Percentiles rank a stretch among this genome's conserved stretches.
Evolutionary conservation across 2,888 invertebrate species (phyloP).

Genomic region (Synergus laeviventris): DNA sequence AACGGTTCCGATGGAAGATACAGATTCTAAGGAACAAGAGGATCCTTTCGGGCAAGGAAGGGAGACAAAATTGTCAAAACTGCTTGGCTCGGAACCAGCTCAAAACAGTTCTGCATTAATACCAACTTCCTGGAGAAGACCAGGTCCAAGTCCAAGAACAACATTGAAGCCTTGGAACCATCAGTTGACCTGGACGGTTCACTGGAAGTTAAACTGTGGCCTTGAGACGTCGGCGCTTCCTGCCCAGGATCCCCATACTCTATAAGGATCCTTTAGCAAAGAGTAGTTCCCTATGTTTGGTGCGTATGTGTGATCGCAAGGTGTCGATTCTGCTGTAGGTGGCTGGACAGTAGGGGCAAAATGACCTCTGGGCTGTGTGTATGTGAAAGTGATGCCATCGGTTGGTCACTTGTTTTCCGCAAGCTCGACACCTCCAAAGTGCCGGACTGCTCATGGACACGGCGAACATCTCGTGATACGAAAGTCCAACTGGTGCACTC

Average conservation of each 20-base stretch:
- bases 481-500: constrained; percentile 77
- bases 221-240: constrained; percentile 64
- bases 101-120: constrained; percentile 10
- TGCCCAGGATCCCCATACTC: constrained; percentile 69
- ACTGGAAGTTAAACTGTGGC: constrained; percentile 33
- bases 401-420: constrained; percentile 91
- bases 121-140: constrained; percentile 8
- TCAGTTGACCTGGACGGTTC: not conserved
- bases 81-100: constrained; percentile 7
- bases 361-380: constrained; percentile 87
- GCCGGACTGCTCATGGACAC: constrained; percentile 84
- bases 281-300: constrained; percentile 79
- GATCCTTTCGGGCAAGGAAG: constrained; percentile 35
- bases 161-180: not conserved
- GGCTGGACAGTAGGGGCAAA: constrained; percentile 90
- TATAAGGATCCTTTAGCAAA: constrained; percentile 69
- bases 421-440: constrained; percentile 88
- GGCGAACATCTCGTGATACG: constrained; percentile 91
- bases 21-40: constrained; percentile 18
- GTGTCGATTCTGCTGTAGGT: constrained; percentile 93
- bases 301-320: constrained; percentile 87
- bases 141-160: not conserved
- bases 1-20: constrained; percentile 16
- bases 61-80: constrained; percentile 5
- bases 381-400: constrained; percentile 93